A percentile compares a stretch with the other conserved stretches of the same genome.
Evolutionary conservation across 2,113 vertebrate genomes (phyloP).

Genomic region (Megaceryle maxima): DNA sequence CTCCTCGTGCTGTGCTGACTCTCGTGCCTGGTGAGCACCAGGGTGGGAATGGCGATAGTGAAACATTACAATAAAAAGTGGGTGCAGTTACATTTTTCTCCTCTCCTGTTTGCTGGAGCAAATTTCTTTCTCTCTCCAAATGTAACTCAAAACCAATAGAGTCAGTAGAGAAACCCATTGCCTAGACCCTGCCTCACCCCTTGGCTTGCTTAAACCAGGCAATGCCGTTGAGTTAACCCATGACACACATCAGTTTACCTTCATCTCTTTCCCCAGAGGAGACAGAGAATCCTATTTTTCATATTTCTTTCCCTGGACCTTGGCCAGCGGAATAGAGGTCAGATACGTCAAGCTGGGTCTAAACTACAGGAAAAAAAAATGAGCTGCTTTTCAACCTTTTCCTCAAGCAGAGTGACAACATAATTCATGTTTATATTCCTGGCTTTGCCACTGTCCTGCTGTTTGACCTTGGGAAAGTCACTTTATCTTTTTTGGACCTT

Average conservation of each 20-base stretch:
- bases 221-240: neutral
- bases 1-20: rapidly evolving
- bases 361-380: slow-evolving; percentile 42
- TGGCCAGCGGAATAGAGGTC: slow-evolving; percentile 43
- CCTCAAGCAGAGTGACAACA: slow-evolving; percentile 30
- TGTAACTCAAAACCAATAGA: neutral
- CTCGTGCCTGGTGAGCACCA: neutral
- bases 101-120: neutral
- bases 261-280: neutral
- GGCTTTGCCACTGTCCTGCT: neutral
- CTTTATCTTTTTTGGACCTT: slow-evolving; percentile 34
- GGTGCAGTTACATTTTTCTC: neutral
- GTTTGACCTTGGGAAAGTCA: slow-evolving; percentile 49
- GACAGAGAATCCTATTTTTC: neutral
- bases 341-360: slow-evolving; percentile 27
- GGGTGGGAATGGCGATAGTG: neutral
- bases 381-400: slow-evolving; percentile 40
- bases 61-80: neutral
- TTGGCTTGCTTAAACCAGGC: neutral
- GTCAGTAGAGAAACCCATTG: neutral
- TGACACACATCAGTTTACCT: neutral
- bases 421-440: slow-evolving; percentile 65
- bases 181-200: neutral
- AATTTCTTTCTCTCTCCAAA: neutral
- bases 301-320: slow-evolving; percentile 32